phyloP scores from a whole-genome alignment of 1,140 invertebrate genomes.

The Zaprionus tsacasi region DNA sequence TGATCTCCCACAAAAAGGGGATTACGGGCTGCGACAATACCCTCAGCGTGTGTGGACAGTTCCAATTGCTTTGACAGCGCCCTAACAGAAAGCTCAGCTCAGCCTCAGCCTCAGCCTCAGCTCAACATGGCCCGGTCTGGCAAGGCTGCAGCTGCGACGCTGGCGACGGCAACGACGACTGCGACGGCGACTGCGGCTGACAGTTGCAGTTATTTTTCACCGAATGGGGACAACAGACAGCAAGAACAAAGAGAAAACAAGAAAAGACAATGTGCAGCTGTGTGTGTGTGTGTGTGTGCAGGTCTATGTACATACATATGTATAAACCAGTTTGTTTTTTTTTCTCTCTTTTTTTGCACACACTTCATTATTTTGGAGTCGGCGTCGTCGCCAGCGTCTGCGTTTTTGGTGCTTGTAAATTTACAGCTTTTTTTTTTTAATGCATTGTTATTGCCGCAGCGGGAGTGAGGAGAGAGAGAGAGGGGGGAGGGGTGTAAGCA shows the following conservation, averaged over 20 bases:
- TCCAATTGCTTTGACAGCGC: neutral
- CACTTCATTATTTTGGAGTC: constrained; percentile 72
- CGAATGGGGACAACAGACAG: constrained; percentile 75
- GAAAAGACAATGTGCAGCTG: constrained; percentile 64
- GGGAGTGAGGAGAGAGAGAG: neutral
- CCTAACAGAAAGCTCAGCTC: constrained; percentile 11
- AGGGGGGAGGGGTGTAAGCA: neutral
- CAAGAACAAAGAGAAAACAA: constrained; percentile 81
- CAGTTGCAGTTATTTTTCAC: constrained; percentile 81
- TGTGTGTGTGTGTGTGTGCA: constrained; percentile 34
- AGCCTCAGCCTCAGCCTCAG: too few relatives aligned
- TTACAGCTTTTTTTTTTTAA: constrained; percentile 40
- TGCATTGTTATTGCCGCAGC: constrained; percentile 18
- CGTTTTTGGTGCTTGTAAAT: constrained; percentile 45
- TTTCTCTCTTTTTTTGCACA: constrained; percentile 59
- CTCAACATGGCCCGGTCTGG: constrained; percentile 29
- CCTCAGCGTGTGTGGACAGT: neutral
- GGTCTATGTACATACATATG: constrained; percentile 17
- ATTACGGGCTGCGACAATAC: neutral
- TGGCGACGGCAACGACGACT: neutral
- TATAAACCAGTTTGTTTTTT: constrained; percentile 70
- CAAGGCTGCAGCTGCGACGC: constrained; percentile 29
- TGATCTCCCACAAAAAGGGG: neutral
- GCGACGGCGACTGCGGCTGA: constrained; percentile 52
- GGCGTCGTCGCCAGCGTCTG: constrained; percentile 19